Base-by-base conservation (phyloP, 2,888 invertebrate species). In the Aspidapion aeneum region DNA sequence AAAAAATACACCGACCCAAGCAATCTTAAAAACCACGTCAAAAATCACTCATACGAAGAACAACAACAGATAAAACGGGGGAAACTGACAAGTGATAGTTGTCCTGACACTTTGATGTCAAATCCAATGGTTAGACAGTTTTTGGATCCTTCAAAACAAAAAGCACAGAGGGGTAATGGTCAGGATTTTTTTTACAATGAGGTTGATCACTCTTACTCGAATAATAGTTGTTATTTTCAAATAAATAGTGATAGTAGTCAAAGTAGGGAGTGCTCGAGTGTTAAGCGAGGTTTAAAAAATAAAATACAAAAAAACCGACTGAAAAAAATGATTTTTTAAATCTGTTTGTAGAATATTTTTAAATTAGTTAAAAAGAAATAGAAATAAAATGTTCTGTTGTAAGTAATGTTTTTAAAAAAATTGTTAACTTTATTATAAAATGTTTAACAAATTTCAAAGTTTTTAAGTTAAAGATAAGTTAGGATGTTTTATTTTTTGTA, bases 1-100 rank as follows among this genome's bases (percentile, higher is more conserved):
- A 96, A 96, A 78, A 88, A 94, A 49, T 96, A 96, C 82, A 96
- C 96, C 0, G 96, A 96, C 78, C 96, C 96, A 0, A 95, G 95
- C 60, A 95, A 95, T 58, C 84, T 96, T 0, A 84, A 96, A 48
- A 96, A 96, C 75, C 96, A 96, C 80, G 93, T 95, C 19, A 95
- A 96, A 76, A 94, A 92, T 70, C 93, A 94, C 70, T 75, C 76
- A 0, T 69, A 71, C 67, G 79, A 79, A 57, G 80, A 81, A 67
- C 81, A 81, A 67, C 64, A 78, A 67, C 76, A 77, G 66, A 69
- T 80, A 3, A 81, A 81, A 67, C 74, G 73, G 58, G 75, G 72
- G 61, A 69, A 62, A 1, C 60, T 19, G 21, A 72, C 71, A 21
- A 71, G 73, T 7, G 61, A 59, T 1, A 68, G 66, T 17, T n/a